Evolutionary conservation across 2,797 vertebrate species (phyloP).

Genomic region (Valencia hispanica): DNA sequence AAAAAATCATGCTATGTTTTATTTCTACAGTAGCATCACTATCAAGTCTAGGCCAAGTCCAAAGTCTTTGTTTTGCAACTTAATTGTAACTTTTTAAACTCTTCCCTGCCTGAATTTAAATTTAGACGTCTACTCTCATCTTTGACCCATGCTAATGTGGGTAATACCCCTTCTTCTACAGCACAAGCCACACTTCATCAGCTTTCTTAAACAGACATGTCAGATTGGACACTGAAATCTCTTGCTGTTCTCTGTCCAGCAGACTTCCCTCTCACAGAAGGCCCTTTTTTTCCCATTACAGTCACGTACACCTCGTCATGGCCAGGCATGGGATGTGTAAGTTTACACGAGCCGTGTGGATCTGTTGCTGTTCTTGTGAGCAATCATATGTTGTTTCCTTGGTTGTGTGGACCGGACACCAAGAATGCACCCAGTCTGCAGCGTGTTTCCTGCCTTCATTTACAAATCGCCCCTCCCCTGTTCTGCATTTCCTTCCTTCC

Average conservation of each 20-base stretch:
- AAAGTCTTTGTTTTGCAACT: not conserved
- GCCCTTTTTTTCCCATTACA: not conserved
- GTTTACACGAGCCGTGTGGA: conserved; percentile 47
- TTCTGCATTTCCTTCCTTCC: conserved; percentile 76
- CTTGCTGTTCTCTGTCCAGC: conserved; percentile 15
- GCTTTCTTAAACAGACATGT: conserved; percentile 44
- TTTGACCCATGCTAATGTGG: conserved; percentile 26
- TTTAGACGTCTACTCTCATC: conserved; percentile 31
- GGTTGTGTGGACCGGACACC: conserved; percentile 52
- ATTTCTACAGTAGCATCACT: not conserved
- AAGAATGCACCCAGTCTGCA: conserved; percentile 57
- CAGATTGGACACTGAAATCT: conserved; percentile 33
- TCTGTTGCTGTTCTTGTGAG: conserved; percentile 61
- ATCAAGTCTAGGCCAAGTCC: not conserved
- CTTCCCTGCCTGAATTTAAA: not conserved
- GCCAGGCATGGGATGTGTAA: conserved; percentile 49
- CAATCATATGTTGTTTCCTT: conserved; percentile 68
- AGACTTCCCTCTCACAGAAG: conserved; percentile 9
- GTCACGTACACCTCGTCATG: conserved; percentile 30
- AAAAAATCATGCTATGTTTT: not conserved
- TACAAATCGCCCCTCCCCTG: conserved; percentile 56
- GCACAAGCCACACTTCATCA: conserved; percentile 44
- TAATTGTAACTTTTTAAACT: not conserved
- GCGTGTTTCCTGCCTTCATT: conserved; percentile 77
- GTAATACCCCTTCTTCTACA: conserved; percentile 39